Conservation (phyloP, 1,140 invertebrate genomes). For the Apocrypta bakeri region DNA sequence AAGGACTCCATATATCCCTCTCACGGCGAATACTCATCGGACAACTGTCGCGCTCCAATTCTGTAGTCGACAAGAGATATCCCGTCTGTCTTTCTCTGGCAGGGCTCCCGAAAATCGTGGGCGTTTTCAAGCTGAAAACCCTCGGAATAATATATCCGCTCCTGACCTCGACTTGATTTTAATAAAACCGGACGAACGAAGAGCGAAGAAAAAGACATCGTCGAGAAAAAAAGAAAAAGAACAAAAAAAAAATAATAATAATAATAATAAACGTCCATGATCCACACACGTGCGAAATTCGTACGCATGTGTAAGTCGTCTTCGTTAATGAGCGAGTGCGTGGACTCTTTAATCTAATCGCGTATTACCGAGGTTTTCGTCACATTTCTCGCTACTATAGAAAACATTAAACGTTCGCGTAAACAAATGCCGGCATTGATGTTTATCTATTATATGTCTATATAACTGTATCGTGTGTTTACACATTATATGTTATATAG, state of each 20-base stretch:
- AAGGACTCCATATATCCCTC: no score
- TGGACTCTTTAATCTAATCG: conserved; percentile 30
- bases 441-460: not conserved
- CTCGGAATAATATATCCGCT: not conserved
- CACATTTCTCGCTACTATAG: not conserved
- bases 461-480: no score
- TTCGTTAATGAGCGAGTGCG: conserved; percentile 19
- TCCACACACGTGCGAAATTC: not conserved
- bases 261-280: not conserved
- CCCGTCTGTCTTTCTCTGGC: not conserved
- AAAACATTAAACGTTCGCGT: not conserved
- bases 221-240: no score
- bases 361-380: conserved; percentile 25
- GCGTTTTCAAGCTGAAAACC: not conserved
- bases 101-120: not conserved
- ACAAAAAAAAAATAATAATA: no score
- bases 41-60: conserved; percentile 2
- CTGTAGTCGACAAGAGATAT: not conserved
- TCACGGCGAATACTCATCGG: no score
- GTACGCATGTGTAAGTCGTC: not conserved
- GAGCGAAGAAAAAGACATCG: not conserved
- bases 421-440: conserved; percentile 35
- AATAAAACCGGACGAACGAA: not conserved
- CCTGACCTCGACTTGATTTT: conserved; percentile 4
- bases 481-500: no score